phyloP scores from a whole-genome alignment of 2,888 invertebrate genomes.

The Pocota personata region DNA sequence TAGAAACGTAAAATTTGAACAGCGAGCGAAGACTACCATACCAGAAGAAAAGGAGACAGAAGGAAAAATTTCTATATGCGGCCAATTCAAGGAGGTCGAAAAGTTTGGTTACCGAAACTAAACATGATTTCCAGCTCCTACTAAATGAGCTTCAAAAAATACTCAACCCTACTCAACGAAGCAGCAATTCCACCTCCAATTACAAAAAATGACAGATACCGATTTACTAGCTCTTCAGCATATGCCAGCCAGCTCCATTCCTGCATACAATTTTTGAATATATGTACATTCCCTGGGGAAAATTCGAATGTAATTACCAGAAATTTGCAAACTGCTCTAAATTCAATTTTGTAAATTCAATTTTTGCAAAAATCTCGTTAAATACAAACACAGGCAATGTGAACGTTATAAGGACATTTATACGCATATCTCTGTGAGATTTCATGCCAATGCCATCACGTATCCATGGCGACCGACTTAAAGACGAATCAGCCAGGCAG shows the following conservation, averaged over 20 bases:
- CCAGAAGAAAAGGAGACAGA: too few species aligned
- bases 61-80: too few species aligned
- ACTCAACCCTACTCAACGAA: too few species aligned
- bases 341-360: too few species aligned
- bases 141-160: too few species aligned
- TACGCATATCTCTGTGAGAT: not conserved
- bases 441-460: not conserved
- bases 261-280: not conserved
- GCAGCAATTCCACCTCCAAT: not conserved
- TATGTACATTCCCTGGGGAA: not conserved
- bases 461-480: not conserved
- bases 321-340: constrained; percentile 1
- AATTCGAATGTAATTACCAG: constrained; percentile 4
- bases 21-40: too few species aligned
- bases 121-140: too few species aligned
- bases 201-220: not conserved
- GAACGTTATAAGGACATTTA: not conserved
- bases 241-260: not conserved
- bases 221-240: not conserved
- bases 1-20: too few species aligned
- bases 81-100: too few species aligned
- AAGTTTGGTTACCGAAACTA: too few species aligned
- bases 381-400: not conserved
- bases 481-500: not conserved
- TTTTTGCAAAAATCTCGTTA: not conserved